Evolutionary conservation across 2,113 vertebrate genomes (phyloP), one percentile per base, ranked within the genome.

Genomic region (Hemiscyllium ocellatum): DNA sequence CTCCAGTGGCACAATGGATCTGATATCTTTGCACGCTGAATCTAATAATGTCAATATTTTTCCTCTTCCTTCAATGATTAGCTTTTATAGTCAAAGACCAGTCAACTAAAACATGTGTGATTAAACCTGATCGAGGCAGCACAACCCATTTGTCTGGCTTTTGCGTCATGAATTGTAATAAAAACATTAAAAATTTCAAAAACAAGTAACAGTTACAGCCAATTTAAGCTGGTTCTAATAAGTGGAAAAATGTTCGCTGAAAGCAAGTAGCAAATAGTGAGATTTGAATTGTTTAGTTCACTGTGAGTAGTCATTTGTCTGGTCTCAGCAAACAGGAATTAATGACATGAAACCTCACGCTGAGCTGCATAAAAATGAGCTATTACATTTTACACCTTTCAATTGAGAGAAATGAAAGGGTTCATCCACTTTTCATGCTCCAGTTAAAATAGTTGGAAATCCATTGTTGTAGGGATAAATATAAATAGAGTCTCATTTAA

Each of bases 261-360:
- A 42, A 26, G 66, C 15, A 65, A 65, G 22, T 65, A 94, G 93
- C 93, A 47, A 68, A 69, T 69, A 24, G 66, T 70, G 66, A 69
- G n/a, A 70, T 70, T 50, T 94, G n/a, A 94, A 70, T 37, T 69
- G 66, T 70, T 94, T 47, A 70, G 66, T 94, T 94, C 93, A 94
- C 37, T 70, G 33, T 94, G 91, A 94, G 93, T 70, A 69, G 69
- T 37, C 66, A 94, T 70, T 37, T 94, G 93, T 24, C 93, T 94
- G 68, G n/a, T 70, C 26, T 33, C 65, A 89, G 47, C 50, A 89
- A 94, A 47, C 12, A 94, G 37, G 70, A 26, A 94, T 68, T 42
- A 94, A 50, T n/a, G 68, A 70, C 37, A 70, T 29, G 37, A 22
- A 69, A 94, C 37, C 70, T 94, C 37, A 70, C 29, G 66, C 19